Conservation (phyloP, 2,888 invertebrate species). For the Nezara viridula region DNA sequence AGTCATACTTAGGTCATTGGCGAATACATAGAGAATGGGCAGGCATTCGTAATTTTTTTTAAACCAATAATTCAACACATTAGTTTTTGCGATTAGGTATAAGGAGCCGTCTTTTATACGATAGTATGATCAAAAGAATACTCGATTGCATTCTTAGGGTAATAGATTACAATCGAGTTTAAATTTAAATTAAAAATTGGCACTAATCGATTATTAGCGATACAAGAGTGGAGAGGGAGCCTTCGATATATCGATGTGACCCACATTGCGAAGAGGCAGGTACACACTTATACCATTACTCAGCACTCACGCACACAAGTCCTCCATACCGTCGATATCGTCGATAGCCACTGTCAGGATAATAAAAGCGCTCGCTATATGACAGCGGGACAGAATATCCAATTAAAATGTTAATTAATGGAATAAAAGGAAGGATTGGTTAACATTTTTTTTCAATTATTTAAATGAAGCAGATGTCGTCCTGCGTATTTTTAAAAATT, state of each 20-base stretch:
- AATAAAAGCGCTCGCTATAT: background rate
- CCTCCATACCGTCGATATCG: background rate
- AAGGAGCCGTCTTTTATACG: too few species aligned
- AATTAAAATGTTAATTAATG: background rate
- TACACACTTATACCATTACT: constrained; percentile 34
- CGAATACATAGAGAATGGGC: too few species aligned
- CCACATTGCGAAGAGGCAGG: constrained; percentile 18
- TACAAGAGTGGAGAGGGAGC: background rate
- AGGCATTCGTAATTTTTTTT: too few species aligned
- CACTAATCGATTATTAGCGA: background rate
- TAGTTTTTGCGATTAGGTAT: too few species aligned
- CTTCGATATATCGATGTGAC: constrained; percentile 49
- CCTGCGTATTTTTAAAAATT: too few species aligned
- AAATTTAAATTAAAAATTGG: too few species aligned
- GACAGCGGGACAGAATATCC: background rate
- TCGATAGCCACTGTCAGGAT: background rate
- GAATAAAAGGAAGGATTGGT: background rate
- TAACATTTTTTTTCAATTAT: background rate
- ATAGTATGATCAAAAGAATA: too few species aligned
- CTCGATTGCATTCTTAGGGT: too few species aligned
- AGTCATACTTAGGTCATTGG: too few species aligned
- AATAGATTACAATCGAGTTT: too few species aligned
- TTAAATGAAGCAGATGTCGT: background rate
- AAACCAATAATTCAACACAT: too few species aligned
- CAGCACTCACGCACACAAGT: background rate